These are phyloP conservation scores for Hemiprocne comata DNA, from an alignment of 2,113 vertebrate genomes.

Conservation along the genomic window DNA sequence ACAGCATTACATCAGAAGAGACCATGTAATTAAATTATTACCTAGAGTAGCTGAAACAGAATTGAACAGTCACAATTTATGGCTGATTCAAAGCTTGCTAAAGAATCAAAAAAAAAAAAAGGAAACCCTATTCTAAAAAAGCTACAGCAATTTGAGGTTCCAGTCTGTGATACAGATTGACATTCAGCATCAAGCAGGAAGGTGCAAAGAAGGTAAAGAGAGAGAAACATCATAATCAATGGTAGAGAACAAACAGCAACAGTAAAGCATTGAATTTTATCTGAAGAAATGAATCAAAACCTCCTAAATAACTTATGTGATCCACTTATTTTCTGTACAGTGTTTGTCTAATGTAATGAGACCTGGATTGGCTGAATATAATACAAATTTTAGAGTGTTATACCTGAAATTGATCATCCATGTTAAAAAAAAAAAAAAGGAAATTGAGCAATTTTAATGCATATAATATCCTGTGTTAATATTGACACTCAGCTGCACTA, in stretches of 20 bases:
- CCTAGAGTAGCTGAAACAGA: background rate
- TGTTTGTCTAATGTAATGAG: conserved; percentile 77
- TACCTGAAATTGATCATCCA: conserved; percentile 32
- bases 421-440: background rate
- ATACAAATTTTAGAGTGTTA: conserved; percentile 63
- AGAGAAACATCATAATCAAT: background rate
- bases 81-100: background rate
- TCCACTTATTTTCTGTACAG: conserved; percentile 63
- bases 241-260: background rate
- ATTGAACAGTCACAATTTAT: background rate
- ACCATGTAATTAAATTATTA: background rate
- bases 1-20: background rate
- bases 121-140: background rate
- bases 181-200: background rate
- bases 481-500: conserved; percentile 54
- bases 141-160: background rate
- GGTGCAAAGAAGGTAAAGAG: background rate
- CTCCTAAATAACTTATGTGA: conserved; percentile 69
- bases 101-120: background rate
- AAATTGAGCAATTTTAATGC: conserved; percentile 32
- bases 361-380: conserved; percentile 67
- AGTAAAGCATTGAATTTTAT: conserved; percentile 1
- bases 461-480: conserved; percentile 49
- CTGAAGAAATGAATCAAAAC: conserved; percentile 35
- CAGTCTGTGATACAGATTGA: background rate